Conservation (phyloP, 2,113 vertebrate genomes). For the Riparia riparia region DNA sequence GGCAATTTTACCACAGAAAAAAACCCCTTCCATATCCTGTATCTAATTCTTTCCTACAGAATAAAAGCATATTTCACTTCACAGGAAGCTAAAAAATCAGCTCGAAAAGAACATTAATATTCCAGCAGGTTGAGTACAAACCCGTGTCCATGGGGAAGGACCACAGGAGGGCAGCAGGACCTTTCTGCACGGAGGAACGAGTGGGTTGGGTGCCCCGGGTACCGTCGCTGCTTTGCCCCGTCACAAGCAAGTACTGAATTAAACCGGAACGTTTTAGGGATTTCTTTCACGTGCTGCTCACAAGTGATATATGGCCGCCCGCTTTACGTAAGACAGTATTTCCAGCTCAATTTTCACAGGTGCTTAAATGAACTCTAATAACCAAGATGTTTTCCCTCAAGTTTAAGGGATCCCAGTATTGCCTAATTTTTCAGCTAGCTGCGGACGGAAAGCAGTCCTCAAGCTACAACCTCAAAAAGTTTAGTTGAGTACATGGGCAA, state of each 20-base stretch:
- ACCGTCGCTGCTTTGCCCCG: background rate
- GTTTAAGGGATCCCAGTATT: background rate
- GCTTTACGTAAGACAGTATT: accelerated
- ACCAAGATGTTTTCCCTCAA: background rate
- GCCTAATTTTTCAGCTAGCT: background rate
- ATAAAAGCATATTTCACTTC: background rate
- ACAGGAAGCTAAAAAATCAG: background rate
- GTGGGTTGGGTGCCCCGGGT: background rate
- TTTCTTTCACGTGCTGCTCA: background rate
- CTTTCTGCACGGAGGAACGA: background rate
- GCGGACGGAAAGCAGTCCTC: background rate
- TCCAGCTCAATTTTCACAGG: background rate
- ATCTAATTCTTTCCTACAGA: background rate
- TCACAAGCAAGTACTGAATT: background rate
- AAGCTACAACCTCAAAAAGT: background rate
- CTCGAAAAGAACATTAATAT: background rate
- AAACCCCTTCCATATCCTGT: too few relatives aligned
- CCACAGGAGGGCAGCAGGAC: constrained; percentile 22
- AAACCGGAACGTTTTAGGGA: background rate
- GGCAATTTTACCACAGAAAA: background rate
- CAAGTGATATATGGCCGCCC: accelerated
- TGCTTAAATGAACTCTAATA: background rate
- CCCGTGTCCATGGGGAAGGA: background rate
- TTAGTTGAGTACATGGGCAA: background rate
- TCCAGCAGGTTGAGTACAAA: background rate